Base-by-base conservation (phyloP, 1,140 invertebrate species). In the Oncopodura yosiiana region DNA sequence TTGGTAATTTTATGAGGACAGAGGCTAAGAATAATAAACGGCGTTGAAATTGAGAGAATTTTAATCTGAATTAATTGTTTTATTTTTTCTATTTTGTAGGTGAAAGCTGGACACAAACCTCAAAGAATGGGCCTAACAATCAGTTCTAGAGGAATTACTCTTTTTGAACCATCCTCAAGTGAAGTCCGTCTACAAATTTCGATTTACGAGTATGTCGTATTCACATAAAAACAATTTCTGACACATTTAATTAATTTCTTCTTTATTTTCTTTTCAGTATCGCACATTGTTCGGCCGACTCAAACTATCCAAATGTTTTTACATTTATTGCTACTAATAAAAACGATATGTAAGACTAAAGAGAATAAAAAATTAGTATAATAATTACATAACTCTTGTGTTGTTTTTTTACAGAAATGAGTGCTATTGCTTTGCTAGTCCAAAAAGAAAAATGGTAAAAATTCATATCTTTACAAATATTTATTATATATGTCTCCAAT, bases 201-300 rank as follows among this genome's bases (percentile, higher is more conserved):
- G 4, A 88, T 91, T 68, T 89, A 88, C 69, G 86, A 81, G 85
- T 86, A 72, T 60, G 27, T 3, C 23, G 19, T 19, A 46, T 46
- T 27, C 9, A 29, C 1, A 11, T 29, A 4, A 11, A 46, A 27
- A 34, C 14, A 34, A n/a, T 34, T 34, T 34, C 14, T 34, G 30
- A 34, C 14, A 9, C 6, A 34, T 34, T 34, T 34, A 34, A n/a
- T 34, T 9, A 34, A 34, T n/a, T 34, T 34, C 30, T 32, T 18
- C 8, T 29, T 3, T 5, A 30, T 29, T 3, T 2, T 23, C 1
- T 51, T 76, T 79, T 23, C 71, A 90, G 87, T 69, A 91, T 93
- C 64, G 88, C 86, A 1, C 90, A 91, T 66, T 92, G 88, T 70
- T 88, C 86, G 21, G 84, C 86, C 29, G 87, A 92, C 66, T 81